These are phyloP conservation scores for Brachyptera putata DNA, from an alignment of 2,888 invertebrate genomes.

Conservation along the genomic window DNA sequence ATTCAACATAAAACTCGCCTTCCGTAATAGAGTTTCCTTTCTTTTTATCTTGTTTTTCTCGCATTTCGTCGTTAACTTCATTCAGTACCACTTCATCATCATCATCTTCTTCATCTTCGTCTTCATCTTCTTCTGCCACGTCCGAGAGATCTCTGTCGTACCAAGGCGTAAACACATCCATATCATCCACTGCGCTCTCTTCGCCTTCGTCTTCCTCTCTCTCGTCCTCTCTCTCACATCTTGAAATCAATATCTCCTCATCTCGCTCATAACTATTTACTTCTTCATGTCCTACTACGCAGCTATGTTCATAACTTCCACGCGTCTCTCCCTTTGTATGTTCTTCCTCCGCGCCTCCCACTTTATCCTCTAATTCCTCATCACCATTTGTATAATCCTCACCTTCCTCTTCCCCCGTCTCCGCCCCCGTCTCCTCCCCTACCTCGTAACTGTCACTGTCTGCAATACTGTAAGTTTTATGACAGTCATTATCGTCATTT, in stretches of 20 bases:
- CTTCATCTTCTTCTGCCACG: constrained; percentile 11
- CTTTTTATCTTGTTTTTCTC: neutral
- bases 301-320: constrained; percentile 6
- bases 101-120: neutral
- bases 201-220: neutral
- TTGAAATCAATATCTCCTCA: constrained; percentile 9
- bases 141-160: constrained; percentile 10
- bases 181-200: neutral
- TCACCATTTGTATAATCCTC: constrained; percentile 7
- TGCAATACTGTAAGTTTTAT: neutral
- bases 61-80: neutral
- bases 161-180: neutral
- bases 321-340: neutral
- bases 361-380: neutral
- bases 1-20: neutral
- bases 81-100: neutral
- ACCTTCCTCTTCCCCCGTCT: neutral
- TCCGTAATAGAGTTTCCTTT: neutral
- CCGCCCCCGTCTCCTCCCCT: neutral
- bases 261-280: neutral
- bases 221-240: neutral
- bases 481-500: neutral
- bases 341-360: neutral
- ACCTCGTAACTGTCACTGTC: neutral
- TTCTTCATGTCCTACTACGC: neutral